phyloP scores from a whole-genome alignment of 2,888 invertebrate genomes.

The Andricus quercusramuli region DNA sequence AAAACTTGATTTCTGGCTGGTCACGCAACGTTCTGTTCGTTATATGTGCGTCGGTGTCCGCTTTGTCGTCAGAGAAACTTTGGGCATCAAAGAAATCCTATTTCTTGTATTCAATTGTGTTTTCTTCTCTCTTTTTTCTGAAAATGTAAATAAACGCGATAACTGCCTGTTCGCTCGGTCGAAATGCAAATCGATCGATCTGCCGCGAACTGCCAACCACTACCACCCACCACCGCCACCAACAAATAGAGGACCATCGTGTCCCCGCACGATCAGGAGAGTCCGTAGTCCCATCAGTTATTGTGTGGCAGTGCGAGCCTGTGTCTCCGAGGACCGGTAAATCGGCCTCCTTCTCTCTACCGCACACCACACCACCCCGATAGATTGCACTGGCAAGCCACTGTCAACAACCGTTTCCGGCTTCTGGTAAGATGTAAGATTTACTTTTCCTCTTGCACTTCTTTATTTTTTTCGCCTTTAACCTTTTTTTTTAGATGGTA shows the following conservation, averaged over 20 bases:
- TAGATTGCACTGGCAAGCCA: conserved; percentile 74
- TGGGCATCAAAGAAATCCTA: not conserved
- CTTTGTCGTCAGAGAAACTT: conserved; percentile 15
- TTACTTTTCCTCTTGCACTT: conserved; percentile 54
- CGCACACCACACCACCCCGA: conserved; percentile 78
- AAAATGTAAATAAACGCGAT: conserved; percentile 49
- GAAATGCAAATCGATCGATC: conserved; percentile 67
- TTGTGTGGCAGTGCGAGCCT: conserved; percentile 78
- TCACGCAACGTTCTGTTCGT: conserved; percentile 34
- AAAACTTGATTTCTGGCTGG: conserved; percentile 39
- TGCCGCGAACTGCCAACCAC: conserved; percentile 63
- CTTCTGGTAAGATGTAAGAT: conserved; percentile 77
- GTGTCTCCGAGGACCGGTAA: conserved; percentile 78
- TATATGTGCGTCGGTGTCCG: conserved; percentile 27
- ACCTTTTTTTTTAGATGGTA: conserved; percentile 41
- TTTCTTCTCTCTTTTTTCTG: conserved; percentile 52
- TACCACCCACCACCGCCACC: conserved; percentile 64
- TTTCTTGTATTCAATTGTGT: conserved; percentile 25
- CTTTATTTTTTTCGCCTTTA: conserved; percentile 58
- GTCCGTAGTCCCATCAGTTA: conserved; percentile 78
- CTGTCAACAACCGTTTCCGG: conserved; percentile 73
- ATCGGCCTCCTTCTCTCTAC: conserved; percentile 77
- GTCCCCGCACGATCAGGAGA: conserved; percentile 69
- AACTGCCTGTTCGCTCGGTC: conserved; percentile 72
- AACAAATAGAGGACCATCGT: conserved; percentile 56